These are phyloP conservation scores for Hypotaenidia philippensis DNA, from an alignment of 2,797 vertebrate species.

Conservation along the genomic window DNA sequence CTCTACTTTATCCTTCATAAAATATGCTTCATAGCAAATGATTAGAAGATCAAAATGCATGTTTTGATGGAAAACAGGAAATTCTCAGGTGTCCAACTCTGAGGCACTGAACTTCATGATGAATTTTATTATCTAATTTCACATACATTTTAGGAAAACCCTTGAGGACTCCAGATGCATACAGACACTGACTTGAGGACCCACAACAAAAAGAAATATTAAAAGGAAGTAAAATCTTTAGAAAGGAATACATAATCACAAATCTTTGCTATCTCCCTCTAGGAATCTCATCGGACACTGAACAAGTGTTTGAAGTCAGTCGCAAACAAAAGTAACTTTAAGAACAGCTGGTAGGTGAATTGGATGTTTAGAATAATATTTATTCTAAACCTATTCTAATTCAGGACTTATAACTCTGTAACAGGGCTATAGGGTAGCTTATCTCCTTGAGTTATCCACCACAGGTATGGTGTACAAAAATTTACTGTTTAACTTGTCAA, in stretches of 20 bases:
- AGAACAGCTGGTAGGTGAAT: background rate
- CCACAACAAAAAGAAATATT: background rate
- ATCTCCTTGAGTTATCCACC: background rate
- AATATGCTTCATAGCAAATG: background rate
- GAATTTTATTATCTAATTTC: slow-evolving; percentile 17
- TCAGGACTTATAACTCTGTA: background rate
- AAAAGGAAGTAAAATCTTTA: background rate
- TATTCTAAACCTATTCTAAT: background rate
- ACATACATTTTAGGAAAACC: background rate
- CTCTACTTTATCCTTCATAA: background rate
- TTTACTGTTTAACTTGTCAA: background rate
- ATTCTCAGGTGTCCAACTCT: background rate
- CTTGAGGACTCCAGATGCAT: background rate
- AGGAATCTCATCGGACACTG: background rate
- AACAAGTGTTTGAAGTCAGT: background rate
- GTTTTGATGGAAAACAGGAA: slow-evolving; percentile 1
- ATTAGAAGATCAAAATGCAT: background rate
- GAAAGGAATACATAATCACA: background rate
- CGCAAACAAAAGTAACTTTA: background rate
- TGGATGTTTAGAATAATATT: background rate
- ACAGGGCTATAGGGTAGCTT: background rate
- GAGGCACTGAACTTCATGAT: background rate
- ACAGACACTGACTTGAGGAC: background rate
- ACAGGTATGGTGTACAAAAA: background rate
- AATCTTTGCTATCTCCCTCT: background rate